Conservation (phyloP, 2,888 invertebrate genomes). For the Philereme transversata region DNA sequence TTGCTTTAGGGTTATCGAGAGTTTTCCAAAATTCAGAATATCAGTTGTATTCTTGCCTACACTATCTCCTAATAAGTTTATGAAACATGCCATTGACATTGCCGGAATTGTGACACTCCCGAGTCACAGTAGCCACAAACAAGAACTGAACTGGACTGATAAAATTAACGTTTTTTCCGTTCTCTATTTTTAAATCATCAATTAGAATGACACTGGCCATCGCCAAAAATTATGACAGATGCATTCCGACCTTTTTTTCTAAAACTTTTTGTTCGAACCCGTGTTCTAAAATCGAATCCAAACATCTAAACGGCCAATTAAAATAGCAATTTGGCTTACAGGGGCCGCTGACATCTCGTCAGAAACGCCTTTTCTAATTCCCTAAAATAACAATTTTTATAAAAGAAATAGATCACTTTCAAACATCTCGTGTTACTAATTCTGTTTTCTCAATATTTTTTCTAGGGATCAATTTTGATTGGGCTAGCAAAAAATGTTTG, state of each 20-base stretch:
- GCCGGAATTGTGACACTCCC: no score
- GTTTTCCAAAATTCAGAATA: no score
- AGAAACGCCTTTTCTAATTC: constrained; percentile 60
- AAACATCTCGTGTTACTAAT: constrained; percentile 31
- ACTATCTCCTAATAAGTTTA: no score
- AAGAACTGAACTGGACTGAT: no score
- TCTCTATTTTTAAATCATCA: constrained; percentile 22
- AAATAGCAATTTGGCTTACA: constrained; percentile 61
- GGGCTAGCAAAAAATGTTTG: background rate
- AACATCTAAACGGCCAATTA: constrained; percentile 72
- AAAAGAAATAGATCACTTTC: constrained; percentile 36
- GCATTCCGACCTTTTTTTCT: constrained; percentile 35
- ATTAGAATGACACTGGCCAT: constrained; percentile 36
- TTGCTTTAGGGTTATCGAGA: no score
- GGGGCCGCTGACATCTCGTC: constrained; percentile 56
- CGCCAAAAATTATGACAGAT: constrained; percentile 39
- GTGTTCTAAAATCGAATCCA: constrained; percentile 63
- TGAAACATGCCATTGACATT: no score
- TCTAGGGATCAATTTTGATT: constrained; percentile 16
- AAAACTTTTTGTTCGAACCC: constrained; percentile 44
- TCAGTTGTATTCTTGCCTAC: no score
- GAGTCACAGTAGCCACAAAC: no score
- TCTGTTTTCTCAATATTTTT: constrained; percentile 34
- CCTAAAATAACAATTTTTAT: constrained; percentile 63
- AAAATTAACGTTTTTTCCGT: constrained; percentile 3